phyloP scores from a whole-genome alignment of 2,888 invertebrate genomes.

The Agapetus fuscipes region DNA sequence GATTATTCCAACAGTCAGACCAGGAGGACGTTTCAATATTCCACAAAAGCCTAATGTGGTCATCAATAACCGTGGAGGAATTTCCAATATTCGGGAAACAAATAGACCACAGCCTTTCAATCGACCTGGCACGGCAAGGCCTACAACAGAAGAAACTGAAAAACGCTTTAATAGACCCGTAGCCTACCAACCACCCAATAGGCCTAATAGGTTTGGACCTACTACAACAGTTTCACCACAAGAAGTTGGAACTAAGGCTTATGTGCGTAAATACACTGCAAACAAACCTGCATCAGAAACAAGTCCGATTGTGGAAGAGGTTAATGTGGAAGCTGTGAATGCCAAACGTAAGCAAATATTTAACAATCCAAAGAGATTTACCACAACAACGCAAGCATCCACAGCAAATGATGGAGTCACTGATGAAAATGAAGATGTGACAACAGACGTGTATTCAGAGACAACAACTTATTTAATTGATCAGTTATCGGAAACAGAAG shows the following conservation, averaged over 20 bases:
- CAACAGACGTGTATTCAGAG: conserved; percentile 15
- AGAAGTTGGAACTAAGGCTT: conserved; percentile 19
- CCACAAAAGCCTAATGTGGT: conserved; percentile 10
- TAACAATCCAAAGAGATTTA: conserved; percentile 35
- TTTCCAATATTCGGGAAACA: conserved; percentile 9
- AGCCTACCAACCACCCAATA: conserved; percentile 15
- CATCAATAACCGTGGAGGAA: conserved; percentile 2
- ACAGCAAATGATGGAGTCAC: conserved; percentile 13
- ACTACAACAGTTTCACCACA: conserved; percentile 10
- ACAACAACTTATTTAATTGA: too few species aligned
- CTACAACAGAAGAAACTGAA: conserved; percentile 26
- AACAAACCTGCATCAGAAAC: conserved; percentile 15
- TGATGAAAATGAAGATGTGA: conserved; percentile 11
- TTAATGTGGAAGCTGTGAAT: conserved; percentile 41
- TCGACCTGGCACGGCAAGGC: conserved; percentile 14
- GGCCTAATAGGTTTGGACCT: conserved; percentile 10
- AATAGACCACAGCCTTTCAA: conserved; percentile 17
- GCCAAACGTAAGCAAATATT: conserved; percentile 45
- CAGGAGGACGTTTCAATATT: conserved; percentile 6
- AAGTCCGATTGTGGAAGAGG: conserved; percentile 27
- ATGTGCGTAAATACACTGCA: conserved; percentile 21
- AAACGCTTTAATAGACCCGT: conserved; percentile 27
- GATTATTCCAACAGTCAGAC: conserved; percentile 13
- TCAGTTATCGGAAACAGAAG: too few species aligned
- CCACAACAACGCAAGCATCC: conserved; percentile 25